Percentiles rank a stretch among this genome's conserved stretches.
phyloP scores from a whole-genome alignment of 2,888 invertebrate species.

The Ochropleura plecta region DNA sequence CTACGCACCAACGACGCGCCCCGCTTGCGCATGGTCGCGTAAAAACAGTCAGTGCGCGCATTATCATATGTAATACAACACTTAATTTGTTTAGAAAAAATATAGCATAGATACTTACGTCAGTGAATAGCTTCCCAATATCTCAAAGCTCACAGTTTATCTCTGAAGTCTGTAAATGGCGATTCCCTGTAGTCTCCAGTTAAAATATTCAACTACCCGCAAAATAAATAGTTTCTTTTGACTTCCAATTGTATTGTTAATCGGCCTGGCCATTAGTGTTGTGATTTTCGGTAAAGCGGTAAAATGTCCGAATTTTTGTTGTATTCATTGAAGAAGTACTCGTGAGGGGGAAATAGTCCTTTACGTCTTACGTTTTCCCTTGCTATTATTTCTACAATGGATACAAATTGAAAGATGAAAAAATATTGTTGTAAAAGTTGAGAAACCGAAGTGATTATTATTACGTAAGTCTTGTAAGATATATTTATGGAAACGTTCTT shows the following conservation, averaged over 20 bases:
- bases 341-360: no score
- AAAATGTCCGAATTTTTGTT: conserved; percentile 11
- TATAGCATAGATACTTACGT: neutral
- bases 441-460: conserved; percentile 47
- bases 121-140: no score
- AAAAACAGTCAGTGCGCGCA: no score
- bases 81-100: neutral
- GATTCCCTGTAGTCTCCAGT: neutral
- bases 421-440: neutral
- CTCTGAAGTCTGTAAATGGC: no score
- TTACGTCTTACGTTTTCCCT: neutral
- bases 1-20: no score
- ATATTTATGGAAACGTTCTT: conserved; percentile 73
- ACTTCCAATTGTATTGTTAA: conserved; percentile 45
- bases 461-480: conserved; percentile 33
- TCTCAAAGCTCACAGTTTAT: neutral
- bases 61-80: no score
- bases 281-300: conserved; percentile 46
- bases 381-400: conserved; percentile 39
- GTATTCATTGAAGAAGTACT: conserved; percentile 34
- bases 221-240: conserved; percentile 30
- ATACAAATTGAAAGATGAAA: neutral
- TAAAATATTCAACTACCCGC: neutral
- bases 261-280: conserved; percentile 44
- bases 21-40: no score